Percentiles rank a stretch among this genome's conserved stretches.
Conservation (phyloP, 1,140 invertebrate genomes). For the Brachystomella parvula region DNA sequence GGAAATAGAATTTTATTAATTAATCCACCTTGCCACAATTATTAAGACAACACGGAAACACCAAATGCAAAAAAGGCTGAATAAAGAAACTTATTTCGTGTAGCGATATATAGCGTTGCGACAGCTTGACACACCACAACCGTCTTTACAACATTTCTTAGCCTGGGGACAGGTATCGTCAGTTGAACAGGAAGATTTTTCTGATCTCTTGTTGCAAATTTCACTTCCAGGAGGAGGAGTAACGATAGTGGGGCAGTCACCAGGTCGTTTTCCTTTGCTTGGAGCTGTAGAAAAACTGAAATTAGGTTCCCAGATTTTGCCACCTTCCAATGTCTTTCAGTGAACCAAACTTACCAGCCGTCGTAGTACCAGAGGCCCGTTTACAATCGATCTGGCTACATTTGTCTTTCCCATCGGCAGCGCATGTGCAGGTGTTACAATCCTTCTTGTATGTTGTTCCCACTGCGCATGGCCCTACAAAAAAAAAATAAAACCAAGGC, state of each 20-base stretch:
- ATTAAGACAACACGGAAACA: no score
- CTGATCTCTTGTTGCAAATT: constrained; percentile 21
- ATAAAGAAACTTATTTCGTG: neutral
- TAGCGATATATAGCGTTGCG: constrained; percentile 30
- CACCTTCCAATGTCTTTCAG: neutral
- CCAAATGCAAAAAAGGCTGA: no score
- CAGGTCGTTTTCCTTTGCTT: constrained; percentile 22
- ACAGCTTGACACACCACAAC: constrained; percentile 22
- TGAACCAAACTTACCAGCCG: constrained; percentile 14
- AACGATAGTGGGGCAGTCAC: constrained; percentile 32
- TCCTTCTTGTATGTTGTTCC: constrained; percentile 36
- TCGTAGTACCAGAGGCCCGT: constrained; percentile 16
- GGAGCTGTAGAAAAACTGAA: constrained; percentile 23
- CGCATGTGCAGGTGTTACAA: constrained; percentile 39
- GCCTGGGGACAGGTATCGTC: constrained; percentile 30
- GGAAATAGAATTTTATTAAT: no score
- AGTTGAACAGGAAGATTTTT: constrained; percentile 24
- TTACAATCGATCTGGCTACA: constrained; percentile 33
- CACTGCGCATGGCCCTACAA: constrained; percentile 25
- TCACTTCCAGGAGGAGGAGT: constrained; percentile 31
- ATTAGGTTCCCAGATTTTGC: constrained; percentile 5
- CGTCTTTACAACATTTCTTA: constrained; percentile 35
- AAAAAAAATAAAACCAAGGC: constrained; percentile 5
- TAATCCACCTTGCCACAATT: no score
- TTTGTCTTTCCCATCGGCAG: constrained; percentile 28